phyloP scores from a whole-genome alignment of 2,113 vertebrate genomes.

The Cinclus mexicanus region DNA sequence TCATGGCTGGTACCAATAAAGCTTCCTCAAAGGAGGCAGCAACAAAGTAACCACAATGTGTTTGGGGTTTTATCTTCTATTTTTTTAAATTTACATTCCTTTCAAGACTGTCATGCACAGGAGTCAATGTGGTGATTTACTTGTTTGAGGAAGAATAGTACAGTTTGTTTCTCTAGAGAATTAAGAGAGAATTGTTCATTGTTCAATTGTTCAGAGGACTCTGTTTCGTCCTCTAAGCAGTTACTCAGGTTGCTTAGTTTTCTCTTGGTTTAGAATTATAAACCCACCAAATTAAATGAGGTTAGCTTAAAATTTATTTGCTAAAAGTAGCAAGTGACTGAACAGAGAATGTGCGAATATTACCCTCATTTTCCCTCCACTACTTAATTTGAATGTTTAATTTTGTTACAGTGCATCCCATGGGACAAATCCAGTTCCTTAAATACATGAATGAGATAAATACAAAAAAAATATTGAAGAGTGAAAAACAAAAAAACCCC shows the following conservation, averaged over 20 bases:
- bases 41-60: not conserved
- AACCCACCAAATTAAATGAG: not conserved
- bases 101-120: not conserved
- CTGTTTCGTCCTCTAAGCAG: not conserved
- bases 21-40: not conserved
- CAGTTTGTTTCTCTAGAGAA: not conserved
- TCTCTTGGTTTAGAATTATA: not conserved
- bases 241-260: not conserved
- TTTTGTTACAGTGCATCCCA: not conserved
- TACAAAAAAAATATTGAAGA: not conserved
- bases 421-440: not conserved
- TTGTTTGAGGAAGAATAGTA: not conserved
- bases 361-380: not conserved
- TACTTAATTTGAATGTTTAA: not conserved
- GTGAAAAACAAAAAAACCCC: not conserved
- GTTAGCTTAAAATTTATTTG: not conserved
- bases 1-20: not conserved
- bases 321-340: not conserved
- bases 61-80: rapidly evolving
- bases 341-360: not conserved
- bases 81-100: not conserved
- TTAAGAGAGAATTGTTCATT: not conserved
- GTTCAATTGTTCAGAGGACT: not conserved
- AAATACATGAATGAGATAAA: not conserved
- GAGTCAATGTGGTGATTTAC: not conserved